phyloP scores from a whole-genome alignment of 2,113 vertebrate genomes.

The Platycercus adscitus region DNA sequence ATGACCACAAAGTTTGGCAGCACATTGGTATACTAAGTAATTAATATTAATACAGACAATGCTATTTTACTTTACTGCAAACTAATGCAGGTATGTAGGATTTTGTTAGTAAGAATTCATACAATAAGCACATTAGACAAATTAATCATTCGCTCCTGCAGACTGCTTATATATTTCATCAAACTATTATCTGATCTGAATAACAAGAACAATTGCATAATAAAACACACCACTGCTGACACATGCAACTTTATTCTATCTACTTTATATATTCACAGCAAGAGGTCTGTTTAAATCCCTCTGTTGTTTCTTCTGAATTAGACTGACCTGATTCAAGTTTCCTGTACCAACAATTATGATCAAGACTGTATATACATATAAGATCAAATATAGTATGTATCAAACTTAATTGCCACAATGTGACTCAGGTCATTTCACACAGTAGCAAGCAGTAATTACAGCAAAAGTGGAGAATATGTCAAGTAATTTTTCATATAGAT shows the following conservation, averaged over 20 bases:
- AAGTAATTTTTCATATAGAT: not conserved
- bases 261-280: constrained; percentile 57
- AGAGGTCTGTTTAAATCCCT: not conserved
- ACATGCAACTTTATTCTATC: constrained; percentile 69
- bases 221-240: constrained; percentile 78
- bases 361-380: not conserved
- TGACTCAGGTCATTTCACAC: constrained; percentile 5
- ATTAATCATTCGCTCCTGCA: constrained; percentile 80
- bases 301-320: constrained; percentile 12
- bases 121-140: constrained; percentile 74
- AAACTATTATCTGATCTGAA: constrained; percentile 75
- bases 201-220: constrained; percentile 80
- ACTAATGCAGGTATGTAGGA: constrained; percentile 60
- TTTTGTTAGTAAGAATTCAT: constrained; percentile 74
- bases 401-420: constrained; percentile 2
- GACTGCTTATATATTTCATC: constrained; percentile 79
- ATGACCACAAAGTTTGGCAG: constrained; percentile 30
- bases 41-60: constrained; percentile 28
- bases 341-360: not conserved
- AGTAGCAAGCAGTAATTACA: constrained; percentile 18
- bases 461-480: not conserved
- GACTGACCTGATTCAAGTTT: not conserved
- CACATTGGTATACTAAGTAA: not conserved
- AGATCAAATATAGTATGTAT: not conserved
- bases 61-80: constrained; percentile 52